These are phyloP conservation scores for Scaptodrosophila lebanonensis DNA, from an alignment of 1,140 invertebrate genomes.

Conservation along the genomic window DNA sequence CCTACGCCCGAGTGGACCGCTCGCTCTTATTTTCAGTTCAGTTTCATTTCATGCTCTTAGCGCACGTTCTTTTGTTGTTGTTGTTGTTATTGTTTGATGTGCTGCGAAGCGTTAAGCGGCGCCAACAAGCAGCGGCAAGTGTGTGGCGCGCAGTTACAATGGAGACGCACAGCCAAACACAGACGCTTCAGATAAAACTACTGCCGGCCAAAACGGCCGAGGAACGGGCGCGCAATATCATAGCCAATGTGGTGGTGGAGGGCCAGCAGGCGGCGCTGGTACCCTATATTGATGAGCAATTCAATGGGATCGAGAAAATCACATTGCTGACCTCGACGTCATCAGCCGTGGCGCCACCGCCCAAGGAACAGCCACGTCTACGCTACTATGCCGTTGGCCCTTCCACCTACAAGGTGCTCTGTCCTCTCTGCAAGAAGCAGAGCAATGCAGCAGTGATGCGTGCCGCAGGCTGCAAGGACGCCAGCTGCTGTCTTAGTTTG, in stretches of 20 bases:
- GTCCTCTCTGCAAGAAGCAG: conserved; percentile 57
- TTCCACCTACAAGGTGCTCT: conserved; percentile 61
- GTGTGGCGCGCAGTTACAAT: conserved; percentile 41
- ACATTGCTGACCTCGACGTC: conserved; percentile 33
- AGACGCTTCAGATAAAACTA: conserved; percentile 59
- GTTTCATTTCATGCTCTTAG: conserved; percentile 3
- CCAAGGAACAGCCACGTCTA: conserved; percentile 32
- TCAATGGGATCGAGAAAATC: conserved; percentile 20
- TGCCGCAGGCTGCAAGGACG: conserved; percentile 61
- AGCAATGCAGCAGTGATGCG: conserved; percentile 71
- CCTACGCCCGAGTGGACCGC: no score
- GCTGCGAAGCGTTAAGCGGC: conserved; percentile 12
- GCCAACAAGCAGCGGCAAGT: conserved; percentile 17
- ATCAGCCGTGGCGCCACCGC: neutral
- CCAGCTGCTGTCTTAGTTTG: conserved; percentile 55
- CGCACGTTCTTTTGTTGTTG: conserved; percentile 11
- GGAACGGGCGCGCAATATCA: conserved; percentile 60
- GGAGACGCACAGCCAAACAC: conserved; percentile 43
- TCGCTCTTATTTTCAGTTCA: neutral
- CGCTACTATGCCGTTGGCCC: conserved; percentile 64
- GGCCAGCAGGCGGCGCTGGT: conserved; percentile 35
- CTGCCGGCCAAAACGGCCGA: conserved; percentile 59
- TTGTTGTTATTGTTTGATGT: conserved; percentile 18
- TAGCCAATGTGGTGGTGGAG: conserved; percentile 67
- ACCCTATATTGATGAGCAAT: conserved; percentile 65